A percentile compares a stretch with the other conserved stretches of the same genome.
Evolutionary conservation across 2,888 invertebrate species (phyloP).

Genomic region (Dorcus parallelipipedus): DNA sequence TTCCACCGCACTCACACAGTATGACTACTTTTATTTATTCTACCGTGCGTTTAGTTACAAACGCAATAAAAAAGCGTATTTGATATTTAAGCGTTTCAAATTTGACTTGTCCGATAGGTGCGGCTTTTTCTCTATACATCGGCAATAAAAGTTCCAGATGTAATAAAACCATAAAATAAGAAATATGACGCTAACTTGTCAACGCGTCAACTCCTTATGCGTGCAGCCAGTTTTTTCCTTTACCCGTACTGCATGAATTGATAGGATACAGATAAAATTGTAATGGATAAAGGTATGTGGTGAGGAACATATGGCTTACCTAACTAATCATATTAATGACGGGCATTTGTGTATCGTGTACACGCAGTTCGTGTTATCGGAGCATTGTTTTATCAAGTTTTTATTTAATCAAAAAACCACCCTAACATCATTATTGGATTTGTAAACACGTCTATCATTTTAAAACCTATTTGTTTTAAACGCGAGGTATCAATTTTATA

Average conservation of each 20-base stretch:
- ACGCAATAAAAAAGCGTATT: not conserved
- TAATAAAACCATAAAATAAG: constrained; percentile 13
- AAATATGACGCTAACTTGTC: constrained; percentile 12
- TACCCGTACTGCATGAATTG: not conserved
- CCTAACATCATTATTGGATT: constrained; percentile 22
- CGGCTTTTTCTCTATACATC: constrained; percentile 5
- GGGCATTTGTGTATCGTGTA: constrained; percentile 24
- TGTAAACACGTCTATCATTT: constrained; percentile 12
- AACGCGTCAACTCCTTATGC: constrained; percentile 10
- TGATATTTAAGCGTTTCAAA: too few species aligned
- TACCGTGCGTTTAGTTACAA: too few species aligned
- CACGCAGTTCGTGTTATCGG: constrained; percentile 7
- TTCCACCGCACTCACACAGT: not conserved
- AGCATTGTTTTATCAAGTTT: constrained; percentile 19
- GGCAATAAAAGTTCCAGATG: constrained; percentile 6
- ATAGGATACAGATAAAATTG: not conserved
- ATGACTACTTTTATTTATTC: too few species aligned
- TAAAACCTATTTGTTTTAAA: constrained; percentile 3
- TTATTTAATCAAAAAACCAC: constrained; percentile 21
- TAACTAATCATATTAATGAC: constrained; percentile 35
- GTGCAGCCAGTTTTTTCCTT: constrained; percentile 5
- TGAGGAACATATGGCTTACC: constrained; percentile 32
- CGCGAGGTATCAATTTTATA: not conserved
- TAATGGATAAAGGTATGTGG: constrained; percentile 27
- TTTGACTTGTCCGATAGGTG: constrained; percentile 10